Evolutionary conservation across 2,113 vertebrate genomes (phyloP).

Genomic region (Pogona vitticeps): DNA sequence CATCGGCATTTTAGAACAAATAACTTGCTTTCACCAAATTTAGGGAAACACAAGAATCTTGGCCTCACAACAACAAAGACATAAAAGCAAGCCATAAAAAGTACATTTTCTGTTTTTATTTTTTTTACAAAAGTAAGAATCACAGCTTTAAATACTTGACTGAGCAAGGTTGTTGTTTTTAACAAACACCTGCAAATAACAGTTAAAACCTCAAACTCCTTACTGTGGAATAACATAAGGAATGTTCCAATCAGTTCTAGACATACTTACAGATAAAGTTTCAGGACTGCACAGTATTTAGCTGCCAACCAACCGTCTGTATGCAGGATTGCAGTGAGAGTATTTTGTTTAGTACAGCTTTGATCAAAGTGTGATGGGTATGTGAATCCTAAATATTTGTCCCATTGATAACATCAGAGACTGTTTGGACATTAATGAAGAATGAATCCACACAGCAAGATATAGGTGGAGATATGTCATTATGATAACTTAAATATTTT

Average conservation of each 20-base stretch:
- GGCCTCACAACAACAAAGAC: constrained; percentile 29
- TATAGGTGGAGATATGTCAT: too few relatives aligned
- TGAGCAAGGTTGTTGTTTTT: background rate
- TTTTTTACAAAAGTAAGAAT: background rate
- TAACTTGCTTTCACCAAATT: constrained; percentile 7
- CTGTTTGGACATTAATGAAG: background rate
- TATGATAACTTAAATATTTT: too few relatives aligned
- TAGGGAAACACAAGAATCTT: background rate
- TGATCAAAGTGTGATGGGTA: too few relatives aligned
- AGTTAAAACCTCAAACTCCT: background rate
- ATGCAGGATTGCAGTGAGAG: too few relatives aligned
- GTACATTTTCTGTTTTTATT: constrained; percentile 28
- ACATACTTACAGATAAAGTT: background rate
- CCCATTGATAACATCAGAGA: background rate
- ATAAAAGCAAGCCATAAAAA: constrained; percentile 50
- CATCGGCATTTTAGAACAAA: constrained; percentile 17
- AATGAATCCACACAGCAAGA: background rate
- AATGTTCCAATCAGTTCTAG: background rate
- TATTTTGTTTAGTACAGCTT: too few relatives aligned
- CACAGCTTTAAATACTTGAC: constrained; percentile 52
- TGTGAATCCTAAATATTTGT: background rate
- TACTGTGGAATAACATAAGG: background rate
- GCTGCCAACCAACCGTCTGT: background rate
- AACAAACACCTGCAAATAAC: background rate
- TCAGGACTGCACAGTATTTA: background rate